Evolutionary conservation across 2,797 vertebrate species (phyloP), one percentile per base, ranked within the genome.

Genomic region (Gastrophryne carolinensis): DNA sequence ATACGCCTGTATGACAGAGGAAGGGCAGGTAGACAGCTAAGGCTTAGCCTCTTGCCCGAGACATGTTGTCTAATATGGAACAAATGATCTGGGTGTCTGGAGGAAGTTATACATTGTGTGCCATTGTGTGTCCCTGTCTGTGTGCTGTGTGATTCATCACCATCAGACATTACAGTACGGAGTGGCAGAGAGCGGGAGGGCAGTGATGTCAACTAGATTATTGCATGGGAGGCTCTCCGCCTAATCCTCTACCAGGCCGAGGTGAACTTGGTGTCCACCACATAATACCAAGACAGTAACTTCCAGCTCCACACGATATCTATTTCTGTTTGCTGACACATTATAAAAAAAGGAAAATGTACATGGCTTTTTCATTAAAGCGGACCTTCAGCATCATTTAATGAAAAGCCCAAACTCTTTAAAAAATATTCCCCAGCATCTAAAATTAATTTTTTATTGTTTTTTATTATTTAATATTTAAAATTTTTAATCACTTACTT

Each of bases 51-150:
- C 34, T 11, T 21, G 26, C 24, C 9, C 61, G 37, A 74, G 62
- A 74, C 72, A 39, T 66, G 27, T 56, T 9, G 72, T 75, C 29
- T 66, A 39, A 75, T 39, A 63, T 67, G 72, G 63, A 67, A 60
- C 62, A 12, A 65, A 67, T 75, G 63, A 75, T 53, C 47, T 39
- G 57, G 17, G 50, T 75, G 72, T 75, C 63, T 75, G 54, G 72
- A 75, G 63, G 63, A 75, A 75, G 60, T 67, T 67, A 67, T 67
- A 67, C 44, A 75, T 66, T 57, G 21, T 57, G 21, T 57, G 6
- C 37, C 41, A 57, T 66, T 74, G 52, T 66, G 17, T 17, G 24
- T 41, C 11, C 68, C 47, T 26, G 41, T 66, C 61, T 21, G 19
- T 63, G 29, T 64, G 6, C 39, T 56, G 5, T 15, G 13, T 74